A percentile compares a stretch with the other conserved stretches of the same genome.
Conservation (phyloP, 2,113 vertebrate species). For the Pseudorectes ferrugineus region DNA sequence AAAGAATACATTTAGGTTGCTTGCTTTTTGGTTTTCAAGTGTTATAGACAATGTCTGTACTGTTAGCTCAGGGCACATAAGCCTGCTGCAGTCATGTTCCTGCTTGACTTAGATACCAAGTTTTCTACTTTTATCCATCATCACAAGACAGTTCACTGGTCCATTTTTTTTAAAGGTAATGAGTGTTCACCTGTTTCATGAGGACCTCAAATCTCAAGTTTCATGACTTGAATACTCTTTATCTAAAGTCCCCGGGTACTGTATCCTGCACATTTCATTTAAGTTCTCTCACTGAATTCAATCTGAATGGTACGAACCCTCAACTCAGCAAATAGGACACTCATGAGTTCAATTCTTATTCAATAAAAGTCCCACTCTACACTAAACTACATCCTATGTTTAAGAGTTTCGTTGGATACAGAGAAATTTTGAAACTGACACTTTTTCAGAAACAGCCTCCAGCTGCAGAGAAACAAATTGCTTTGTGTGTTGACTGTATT, state of each 20-base stretch:
- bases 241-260: background rate
- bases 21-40: background rate
- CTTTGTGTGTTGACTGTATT: background rate
- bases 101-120: background rate
- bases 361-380: background rate
- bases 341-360: background rate
- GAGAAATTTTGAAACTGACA: background rate
- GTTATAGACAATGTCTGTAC: background rate
- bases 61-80: background rate
- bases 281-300: background rate
- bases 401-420: background rate
- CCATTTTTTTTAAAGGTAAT: background rate
- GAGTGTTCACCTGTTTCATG: background rate
- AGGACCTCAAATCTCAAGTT: background rate
- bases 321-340: background rate
- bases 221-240: background rate
- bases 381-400: background rate
- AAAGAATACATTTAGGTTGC: background rate
- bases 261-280: background rate
- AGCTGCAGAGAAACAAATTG: background rate
- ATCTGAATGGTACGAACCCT: background rate
- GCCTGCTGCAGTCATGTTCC: background rate
- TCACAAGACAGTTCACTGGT: background rate
- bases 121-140: background rate
- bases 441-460: background rate